Base-by-base conservation (phyloP, 2,888 invertebrate genomes). In the Epinotia brunnichana region DNA sequence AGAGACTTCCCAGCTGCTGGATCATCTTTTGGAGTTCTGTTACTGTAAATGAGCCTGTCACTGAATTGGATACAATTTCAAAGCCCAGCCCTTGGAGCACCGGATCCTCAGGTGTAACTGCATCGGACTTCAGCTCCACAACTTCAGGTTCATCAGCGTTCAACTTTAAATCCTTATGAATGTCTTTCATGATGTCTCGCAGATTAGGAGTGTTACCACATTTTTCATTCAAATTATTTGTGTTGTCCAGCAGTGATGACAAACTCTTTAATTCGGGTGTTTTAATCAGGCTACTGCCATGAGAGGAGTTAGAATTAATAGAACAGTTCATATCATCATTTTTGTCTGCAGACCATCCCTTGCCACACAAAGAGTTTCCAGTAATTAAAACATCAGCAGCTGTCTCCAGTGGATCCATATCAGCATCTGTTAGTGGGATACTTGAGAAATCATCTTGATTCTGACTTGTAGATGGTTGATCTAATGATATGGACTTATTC, bases 351-450 rank as follows among this genome's bases (percentile, higher is more conserved):
- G 96, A 96, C 80, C 95, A 95, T 2, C 95, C 94, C 83, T 94
- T 94, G 48, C 94, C 94, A 83, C 93, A 90, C 54, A 96, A 83
- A n/a, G 95, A 95, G 86, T 96, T 96, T 0, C 96, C 96, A 69
- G 95, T 93, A 64, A 90, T 80, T 39, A 88, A 74, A 56, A 88
- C 77, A 84, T 91, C 89, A 75, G 81, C 77, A 2, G 88, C 80
- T 35, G 85, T 83, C 54, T 90, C 79, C 80, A 90, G 89, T 67
- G 88, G 90, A 73, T 85, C 90, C 54, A 86, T 88, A 74, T 87
- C 87, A 19, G 88, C 77, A 62, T 90, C 89, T 70, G 87, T 86
- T 5, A 87, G 85, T 74, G 88, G 87, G n/a, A 82, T 70, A 64
- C 84, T 84, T 35, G 71, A 75, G 15, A 79, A 66, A 62, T 85